Evolutionary conservation across 1,140 invertebrate genomes (phyloP).

Genomic region (Zaprionus ornatus): DNA sequence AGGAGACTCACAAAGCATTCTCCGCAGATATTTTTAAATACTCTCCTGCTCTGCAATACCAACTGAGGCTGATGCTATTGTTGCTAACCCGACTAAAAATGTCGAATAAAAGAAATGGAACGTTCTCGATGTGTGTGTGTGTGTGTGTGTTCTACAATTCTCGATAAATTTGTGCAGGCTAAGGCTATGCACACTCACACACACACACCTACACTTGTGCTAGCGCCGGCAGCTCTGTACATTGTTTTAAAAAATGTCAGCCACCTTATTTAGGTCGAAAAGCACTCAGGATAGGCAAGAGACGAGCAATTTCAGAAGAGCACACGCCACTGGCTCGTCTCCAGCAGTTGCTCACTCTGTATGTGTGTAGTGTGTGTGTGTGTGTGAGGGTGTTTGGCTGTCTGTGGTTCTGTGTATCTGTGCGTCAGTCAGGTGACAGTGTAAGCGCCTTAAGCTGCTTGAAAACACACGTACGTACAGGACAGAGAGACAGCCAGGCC

Average conservation of each 20-base stretch:
- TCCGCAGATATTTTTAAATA: background rate
- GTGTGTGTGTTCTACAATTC: slow-evolving; percentile 31
- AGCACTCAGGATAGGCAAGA: slow-evolving; percentile 65
- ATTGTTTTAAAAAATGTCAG: slow-evolving; percentile 68
- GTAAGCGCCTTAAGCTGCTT: slow-evolving; percentile 77
- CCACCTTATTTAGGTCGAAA: slow-evolving; percentile 67
- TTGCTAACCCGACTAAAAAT: background rate
- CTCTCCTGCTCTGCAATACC: background rate
- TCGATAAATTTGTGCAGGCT: slow-evolving; percentile 35
- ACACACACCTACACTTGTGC: no score
- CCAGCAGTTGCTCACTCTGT: background rate
- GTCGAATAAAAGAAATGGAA: slow-evolving; percentile 22
- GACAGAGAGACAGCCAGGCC: slow-evolving; percentile 1
- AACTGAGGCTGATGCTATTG: background rate
- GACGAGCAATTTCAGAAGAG: slow-evolving; percentile 23
- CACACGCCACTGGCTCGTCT: slow-evolving; percentile 1
- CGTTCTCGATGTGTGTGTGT: slow-evolving; percentile 13
- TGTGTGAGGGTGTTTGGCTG: background rate
- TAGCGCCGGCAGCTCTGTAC: slow-evolving; percentile 32
- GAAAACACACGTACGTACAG: slow-evolving; percentile 38
- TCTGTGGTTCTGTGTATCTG: slow-evolving; percentile 22
- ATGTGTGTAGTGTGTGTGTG: background rate
- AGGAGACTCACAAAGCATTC: background rate
- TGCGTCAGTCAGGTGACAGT: slow-evolving; percentile 73
- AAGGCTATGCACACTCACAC: background rate